These are phyloP conservation scores for Nematopogon swammerdamellus DNA, from an alignment of 2,888 invertebrate species.

Conservation along the genomic window DNA sequence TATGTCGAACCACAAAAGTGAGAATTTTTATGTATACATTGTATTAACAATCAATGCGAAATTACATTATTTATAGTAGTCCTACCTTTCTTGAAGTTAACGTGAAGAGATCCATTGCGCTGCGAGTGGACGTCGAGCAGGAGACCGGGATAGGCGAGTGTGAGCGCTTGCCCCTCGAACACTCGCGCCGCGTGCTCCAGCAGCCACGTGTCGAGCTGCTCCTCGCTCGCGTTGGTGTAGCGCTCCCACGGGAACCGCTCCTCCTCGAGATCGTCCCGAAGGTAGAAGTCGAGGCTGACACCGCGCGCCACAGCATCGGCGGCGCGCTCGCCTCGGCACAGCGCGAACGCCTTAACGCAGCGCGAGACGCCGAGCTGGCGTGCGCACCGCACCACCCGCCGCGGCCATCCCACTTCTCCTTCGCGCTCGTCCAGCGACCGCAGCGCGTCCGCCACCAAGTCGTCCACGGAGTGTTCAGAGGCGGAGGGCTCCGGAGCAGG, in stretches of 20 bases:
- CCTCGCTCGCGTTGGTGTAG: conserved; percentile 37
- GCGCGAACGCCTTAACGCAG: conserved; percentile 54
- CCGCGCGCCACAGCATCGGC: conserved; percentile 15
- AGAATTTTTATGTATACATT: no score
- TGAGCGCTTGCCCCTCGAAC: conserved; percentile 45
- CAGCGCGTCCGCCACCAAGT: no score
- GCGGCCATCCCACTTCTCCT: conserved; percentile 12
- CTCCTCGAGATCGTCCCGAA: conserved; percentile 27
- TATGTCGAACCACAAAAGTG: no score
- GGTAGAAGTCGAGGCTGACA: conserved; percentile 15
- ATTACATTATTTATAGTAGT: no score
- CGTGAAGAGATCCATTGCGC: conserved; percentile 40
- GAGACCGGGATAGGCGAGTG: conserved; percentile 46
- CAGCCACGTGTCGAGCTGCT: conserved; percentile 45
- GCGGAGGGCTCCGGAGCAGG: conserved; percentile 9
- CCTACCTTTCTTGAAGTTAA: conserved; percentile 47
- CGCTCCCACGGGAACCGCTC: conserved; percentile 39
- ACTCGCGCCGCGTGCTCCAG: conserved; percentile 46
- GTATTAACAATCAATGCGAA: no score
- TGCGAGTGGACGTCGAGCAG: conserved; percentile 47
- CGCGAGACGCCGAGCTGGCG: conserved; percentile 34
- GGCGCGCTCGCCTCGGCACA: conserved; percentile 46
- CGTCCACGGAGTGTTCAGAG: conserved; percentile 9
- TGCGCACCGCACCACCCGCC: conserved; percentile 22
- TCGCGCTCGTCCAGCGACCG: conserved; percentile 12